Conservation (phyloP, 2,797 vertebrate genomes). For the Premnoplex brunnescens region DNA sequence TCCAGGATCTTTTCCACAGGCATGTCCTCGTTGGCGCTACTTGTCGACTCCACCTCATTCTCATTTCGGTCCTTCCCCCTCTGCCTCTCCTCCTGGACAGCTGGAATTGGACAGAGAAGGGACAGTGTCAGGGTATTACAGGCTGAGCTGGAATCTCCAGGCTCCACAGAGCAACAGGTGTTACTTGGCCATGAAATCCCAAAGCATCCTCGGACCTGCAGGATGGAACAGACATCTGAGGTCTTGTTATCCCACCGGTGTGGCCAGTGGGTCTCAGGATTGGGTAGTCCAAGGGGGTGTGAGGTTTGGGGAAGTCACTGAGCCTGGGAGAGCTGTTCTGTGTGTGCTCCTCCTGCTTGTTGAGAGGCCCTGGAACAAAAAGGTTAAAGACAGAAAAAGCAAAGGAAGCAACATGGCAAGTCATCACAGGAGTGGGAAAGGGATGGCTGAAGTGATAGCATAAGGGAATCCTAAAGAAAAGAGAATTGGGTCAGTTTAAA, state of each 20-base stretch:
- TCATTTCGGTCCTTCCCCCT: slow-evolving; percentile 93
- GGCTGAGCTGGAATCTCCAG: neutral
- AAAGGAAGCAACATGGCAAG: accelerated
- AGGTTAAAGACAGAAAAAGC: neutral
- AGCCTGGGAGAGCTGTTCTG: neutral
- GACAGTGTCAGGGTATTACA: accelerated
- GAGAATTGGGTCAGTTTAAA: neutral
- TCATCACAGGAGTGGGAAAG: accelerated
- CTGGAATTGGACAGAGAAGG: slow-evolving; percentile 67
- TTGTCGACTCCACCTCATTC: slow-evolving; percentile 93
- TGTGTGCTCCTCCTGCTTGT: neutral
- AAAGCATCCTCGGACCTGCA: neutral
- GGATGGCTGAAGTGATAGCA: neutral
- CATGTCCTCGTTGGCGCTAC: slow-evolving; percentile 97
- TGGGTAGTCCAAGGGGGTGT: neutral
- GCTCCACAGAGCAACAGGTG: accelerated
- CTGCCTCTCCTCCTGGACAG: slow-evolving; percentile 98
- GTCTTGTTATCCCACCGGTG: neutral
- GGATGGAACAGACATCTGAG: neutral
- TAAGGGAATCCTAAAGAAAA: neutral
- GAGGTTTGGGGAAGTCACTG: neutral
- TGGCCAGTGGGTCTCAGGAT: neutral
- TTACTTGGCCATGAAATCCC: neutral
- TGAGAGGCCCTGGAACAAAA: neutral
- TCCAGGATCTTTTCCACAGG: slow-evolving; percentile 98